Evolutionary conservation across 2,888 invertebrate genomes (phyloP).

Genomic region (Ferrisia virgata): DNA sequence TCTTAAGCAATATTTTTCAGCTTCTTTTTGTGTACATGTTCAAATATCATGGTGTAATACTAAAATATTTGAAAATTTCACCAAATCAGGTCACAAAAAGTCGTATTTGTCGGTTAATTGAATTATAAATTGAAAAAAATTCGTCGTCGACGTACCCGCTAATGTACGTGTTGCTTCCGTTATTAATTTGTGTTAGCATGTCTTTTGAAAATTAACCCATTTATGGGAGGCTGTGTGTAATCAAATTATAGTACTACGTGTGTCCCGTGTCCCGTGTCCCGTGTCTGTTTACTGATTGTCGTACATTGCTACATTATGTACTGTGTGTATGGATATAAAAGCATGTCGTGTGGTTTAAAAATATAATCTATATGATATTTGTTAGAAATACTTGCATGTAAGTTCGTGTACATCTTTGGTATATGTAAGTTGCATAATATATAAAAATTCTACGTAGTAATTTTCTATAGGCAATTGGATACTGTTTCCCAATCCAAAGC

Average conservation of each 20-base stretch:
- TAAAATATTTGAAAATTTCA: background rate
- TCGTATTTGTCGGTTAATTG: background rate
- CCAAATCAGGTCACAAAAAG: constrained; percentile 31
- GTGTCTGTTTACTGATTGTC: background rate
- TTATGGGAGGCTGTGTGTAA: background rate
- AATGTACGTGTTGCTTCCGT: background rate
- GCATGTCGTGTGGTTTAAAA: no score
- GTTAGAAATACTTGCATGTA: background rate
- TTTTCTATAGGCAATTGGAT: no score
- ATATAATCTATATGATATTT: background rate
- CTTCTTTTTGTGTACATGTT: background rate
- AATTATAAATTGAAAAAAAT: background rate
- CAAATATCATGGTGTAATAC: no score
- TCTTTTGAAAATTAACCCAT: background rate
- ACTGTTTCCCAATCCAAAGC: no score
- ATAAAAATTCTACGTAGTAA: no score
- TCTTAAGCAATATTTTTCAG: background rate
- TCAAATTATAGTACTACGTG: background rate
- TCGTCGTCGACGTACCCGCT: background rate
- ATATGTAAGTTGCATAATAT: no score
- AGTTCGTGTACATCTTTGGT: background rate
- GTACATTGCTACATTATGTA: no score
- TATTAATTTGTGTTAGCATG: background rate
- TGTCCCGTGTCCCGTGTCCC: background rate
- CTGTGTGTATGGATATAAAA: no score